Percentiles rank a stretch among this genome's conserved stretches.
Evolutionary conservation across 2,888 invertebrate genomes (phyloP).

Genomic region (Patella pellucida): DNA sequence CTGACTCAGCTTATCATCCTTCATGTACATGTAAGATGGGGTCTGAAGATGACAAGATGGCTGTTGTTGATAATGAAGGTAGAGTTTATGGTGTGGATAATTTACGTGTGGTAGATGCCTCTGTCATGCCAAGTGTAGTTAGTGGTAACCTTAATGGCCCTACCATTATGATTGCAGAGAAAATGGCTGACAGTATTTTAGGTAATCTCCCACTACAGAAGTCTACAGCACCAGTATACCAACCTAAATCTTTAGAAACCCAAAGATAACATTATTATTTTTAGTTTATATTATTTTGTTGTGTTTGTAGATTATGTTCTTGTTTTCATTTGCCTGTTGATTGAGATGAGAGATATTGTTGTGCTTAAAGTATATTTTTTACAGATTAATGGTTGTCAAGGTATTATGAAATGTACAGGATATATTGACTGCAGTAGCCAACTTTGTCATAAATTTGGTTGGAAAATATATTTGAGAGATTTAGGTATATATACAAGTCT

Average conservation of each 20-base stretch:
- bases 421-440: too few species aligned
- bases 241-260: slow-evolving; percentile 36
- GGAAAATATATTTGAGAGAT: too few species aligned
- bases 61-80: slow-evolving; percentile 79
- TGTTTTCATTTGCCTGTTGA: too few species aligned
- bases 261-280: slow-evolving; percentile 23
- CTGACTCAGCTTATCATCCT: slow-evolving; percentile 81
- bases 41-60: slow-evolving; percentile 68
- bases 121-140: slow-evolving; percentile 83
- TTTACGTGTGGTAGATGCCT: slow-evolving; percentile 84
- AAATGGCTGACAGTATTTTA: slow-evolving; percentile 72
- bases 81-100: slow-evolving; percentile 75
- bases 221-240: slow-evolving; percentile 65
- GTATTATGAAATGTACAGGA: too few species aligned
- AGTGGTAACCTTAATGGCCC: slow-evolving; percentile 80
- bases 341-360: too few species aligned
- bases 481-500: too few species aligned
- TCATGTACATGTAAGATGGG: slow-evolving; percentile 86
- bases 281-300: too few species aligned
- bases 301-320: too few species aligned
- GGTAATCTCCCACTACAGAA: slow-evolving; percentile 65
- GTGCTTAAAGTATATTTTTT: too few species aligned
- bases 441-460: too few species aligned
- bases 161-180: slow-evolving; percentile 74
- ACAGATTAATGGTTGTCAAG: too few species aligned